Percentiles rank a stretch among this genome's conserved stretches.
Evolutionary conservation across 1,140 invertebrate species (phyloP).

Genomic region (Calosoma granatense): DNA sequence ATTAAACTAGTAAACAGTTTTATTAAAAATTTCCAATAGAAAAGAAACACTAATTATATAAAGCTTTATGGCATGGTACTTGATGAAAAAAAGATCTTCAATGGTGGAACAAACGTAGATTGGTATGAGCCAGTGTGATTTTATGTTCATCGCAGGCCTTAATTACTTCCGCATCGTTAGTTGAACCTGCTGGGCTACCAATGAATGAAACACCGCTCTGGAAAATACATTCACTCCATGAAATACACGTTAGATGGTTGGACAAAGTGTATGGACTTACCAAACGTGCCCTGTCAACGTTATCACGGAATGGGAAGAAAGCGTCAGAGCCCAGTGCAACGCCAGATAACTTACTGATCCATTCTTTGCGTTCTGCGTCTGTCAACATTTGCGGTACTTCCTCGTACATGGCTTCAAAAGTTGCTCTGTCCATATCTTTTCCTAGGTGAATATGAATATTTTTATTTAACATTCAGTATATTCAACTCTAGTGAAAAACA

Average conservation of each 20-base stretch:
- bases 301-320: slow-evolving; percentile 97
- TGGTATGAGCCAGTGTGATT: slow-evolving; percentile 84
- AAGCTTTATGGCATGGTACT: no score
- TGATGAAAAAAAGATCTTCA: slow-evolving; percentile 37
- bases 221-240: slow-evolving; percentile 36
- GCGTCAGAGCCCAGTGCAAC: slow-evolving; percentile 95
- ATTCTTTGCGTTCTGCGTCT: slow-evolving; percentile 60
- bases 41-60: no score
- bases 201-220: slow-evolving; percentile 93
- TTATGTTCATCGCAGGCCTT: slow-evolving; percentile 86
- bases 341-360: slow-evolving; percentile 69
- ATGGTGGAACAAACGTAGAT: slow-evolving; percentile 91
- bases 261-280: slow-evolving; percentile 40
- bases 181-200: slow-evolving; percentile 86
- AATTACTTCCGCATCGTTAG: slow-evolving; percentile 85
- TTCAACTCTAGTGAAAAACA: not conserved
- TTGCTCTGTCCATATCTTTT: slow-evolving; percentile 55
- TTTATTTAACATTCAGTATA: slow-evolving; percentile 12
- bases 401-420: slow-evolving; percentile 65
- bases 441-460: slow-evolving; percentile 36
- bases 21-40: no score
- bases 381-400: slow-evolving; percentile 58
- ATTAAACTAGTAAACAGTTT: no score
- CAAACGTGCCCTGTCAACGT: slow-evolving; percentile 86
- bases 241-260: slow-evolving; percentile 14